Conservation (phyloP, 1,140 invertebrate species). For the Notospermus geniculatus region DNA sequence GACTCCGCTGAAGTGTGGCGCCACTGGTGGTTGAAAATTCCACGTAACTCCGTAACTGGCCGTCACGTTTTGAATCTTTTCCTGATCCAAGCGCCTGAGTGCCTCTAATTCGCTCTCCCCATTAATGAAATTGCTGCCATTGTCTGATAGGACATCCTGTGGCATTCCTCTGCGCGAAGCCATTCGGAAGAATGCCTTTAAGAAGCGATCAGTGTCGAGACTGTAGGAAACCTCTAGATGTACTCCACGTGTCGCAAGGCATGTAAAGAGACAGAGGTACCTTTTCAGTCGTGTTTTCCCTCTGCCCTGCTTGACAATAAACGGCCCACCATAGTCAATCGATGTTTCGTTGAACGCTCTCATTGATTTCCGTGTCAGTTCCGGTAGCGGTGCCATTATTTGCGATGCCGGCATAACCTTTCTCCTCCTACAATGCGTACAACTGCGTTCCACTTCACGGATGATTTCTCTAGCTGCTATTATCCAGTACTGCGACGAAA, state of each 20-base stretch:
- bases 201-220: slow-evolving; percentile 5
- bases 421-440: not conserved
- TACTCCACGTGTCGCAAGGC: slow-evolving; percentile 2
- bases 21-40: slow-evolving; percentile 4
- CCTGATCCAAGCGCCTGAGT: not conserved
- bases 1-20: slow-evolving; percentile 7
- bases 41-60: not conserved
- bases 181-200: slow-evolving; percentile 7
- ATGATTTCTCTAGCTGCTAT: slow-evolving; percentile 4
- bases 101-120: slow-evolving; percentile 4
- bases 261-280: slow-evolving; percentile 11
- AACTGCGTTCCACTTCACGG: not conserved
- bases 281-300: not conserved
- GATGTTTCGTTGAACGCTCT: not conserved
- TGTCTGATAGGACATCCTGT: not conserved
- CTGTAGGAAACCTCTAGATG: not conserved
- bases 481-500: slow-evolving; percentile 1
- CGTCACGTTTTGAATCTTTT: not conserved
- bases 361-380: not conserved
- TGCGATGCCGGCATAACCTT: slow-evolving; percentile 6
- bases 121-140: slow-evolving; percentile 10
- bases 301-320: too few relatives aligned
- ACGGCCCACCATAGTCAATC: too few relatives aligned
- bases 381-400: slow-evolving; percentile 15
- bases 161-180: not conserved